Percentiles rank a stretch among this genome's conserved stretches.
These are phyloP conservation scores for Eumaeus atala DNA, from an alignment of 1,140 invertebrate genomes.

Conservation along the genomic window DNA sequence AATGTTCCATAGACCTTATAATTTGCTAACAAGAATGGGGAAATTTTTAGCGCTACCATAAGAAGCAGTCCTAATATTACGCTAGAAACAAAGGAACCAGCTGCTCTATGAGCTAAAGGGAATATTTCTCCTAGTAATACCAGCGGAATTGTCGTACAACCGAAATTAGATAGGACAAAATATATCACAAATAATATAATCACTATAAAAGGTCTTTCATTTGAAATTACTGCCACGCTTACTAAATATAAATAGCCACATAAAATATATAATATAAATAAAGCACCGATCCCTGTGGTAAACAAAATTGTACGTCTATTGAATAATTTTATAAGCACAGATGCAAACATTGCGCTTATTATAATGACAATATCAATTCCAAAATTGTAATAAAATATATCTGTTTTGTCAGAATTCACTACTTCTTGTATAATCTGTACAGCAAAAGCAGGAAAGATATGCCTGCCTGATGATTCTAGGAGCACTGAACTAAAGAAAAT, in stretches of 20 bases:
- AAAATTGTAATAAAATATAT: conserved; percentile 48
- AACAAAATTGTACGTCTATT: conserved; percentile 46
- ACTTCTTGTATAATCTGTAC: conserved; percentile 44
- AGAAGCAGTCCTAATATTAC: conserved; percentile 32
- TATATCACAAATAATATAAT: conserved; percentile 40
- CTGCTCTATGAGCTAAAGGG: conserved; percentile 43
- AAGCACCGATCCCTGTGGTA: conserved; percentile 33
- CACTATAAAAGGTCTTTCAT: conserved; percentile 35
- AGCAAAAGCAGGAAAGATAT: conserved; percentile 54
- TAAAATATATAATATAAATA: conserved; percentile 30
- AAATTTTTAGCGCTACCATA: conserved; percentile 38
- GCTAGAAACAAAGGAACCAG: conserved; percentile 36
- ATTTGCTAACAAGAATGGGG: conserved; percentile 40
- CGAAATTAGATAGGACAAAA: conserved; percentile 48
- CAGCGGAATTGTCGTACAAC: conserved; percentile 51
- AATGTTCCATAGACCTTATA: conserved; percentile 48
- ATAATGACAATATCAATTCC: conserved; percentile 49
- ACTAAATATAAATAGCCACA: conserved; percentile 39
- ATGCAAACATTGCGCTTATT: conserved; percentile 40
- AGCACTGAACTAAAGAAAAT: conserved; percentile 32
- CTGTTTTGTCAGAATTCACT: conserved; percentile 33
- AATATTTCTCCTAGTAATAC: conserved; percentile 52
- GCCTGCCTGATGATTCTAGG: conserved; percentile 45
- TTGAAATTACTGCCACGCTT: conserved; percentile 31
- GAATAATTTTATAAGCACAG: conserved; percentile 40